Percentiles rank a stretch among this genome's conserved stretches.
Conservation (phyloP, 2,888 invertebrate species). For the Tenthredo livida region DNA sequence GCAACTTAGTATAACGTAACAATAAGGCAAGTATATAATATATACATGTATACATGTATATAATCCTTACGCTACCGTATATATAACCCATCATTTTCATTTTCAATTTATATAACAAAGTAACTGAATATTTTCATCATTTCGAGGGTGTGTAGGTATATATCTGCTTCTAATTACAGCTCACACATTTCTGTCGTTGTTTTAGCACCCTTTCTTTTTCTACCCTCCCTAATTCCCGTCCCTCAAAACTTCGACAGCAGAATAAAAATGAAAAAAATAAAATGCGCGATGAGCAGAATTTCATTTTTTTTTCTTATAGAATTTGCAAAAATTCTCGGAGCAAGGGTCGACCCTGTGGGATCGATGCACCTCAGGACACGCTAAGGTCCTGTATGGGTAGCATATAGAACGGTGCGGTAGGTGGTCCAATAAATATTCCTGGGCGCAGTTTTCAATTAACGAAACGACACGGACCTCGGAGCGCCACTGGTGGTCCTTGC, state of each 20-base stretch:
- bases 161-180: background rate
- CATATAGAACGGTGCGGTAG: constrained; percentile 48
- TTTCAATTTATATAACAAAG: background rate
- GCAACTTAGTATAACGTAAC: background rate
- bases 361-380: background rate
- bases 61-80: too few species aligned
- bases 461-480: constrained; percentile 54
- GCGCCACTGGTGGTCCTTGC: constrained; percentile 55
- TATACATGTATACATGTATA: too few species aligned
- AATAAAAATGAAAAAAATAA: background rate
- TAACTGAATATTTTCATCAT: background rate
- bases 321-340: constrained; percentile 7
- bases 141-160: background rate
- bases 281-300: background rate
- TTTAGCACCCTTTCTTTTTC: background rate
- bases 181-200: background rate
- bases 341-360: constrained; percentile 1
- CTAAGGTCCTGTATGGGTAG: background rate
- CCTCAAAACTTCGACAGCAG: background rate
- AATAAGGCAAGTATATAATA: background rate
- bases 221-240: background rate
- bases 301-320: background rate
- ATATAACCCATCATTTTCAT: too few species aligned
- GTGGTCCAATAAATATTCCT: constrained; percentile 56
- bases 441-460: constrained; percentile 56